Evolutionary conservation across 1,140 invertebrate genomes (phyloP), one percentile per base, ranked within the genome.

Genomic region (Latrodectus geometricus): DNA sequence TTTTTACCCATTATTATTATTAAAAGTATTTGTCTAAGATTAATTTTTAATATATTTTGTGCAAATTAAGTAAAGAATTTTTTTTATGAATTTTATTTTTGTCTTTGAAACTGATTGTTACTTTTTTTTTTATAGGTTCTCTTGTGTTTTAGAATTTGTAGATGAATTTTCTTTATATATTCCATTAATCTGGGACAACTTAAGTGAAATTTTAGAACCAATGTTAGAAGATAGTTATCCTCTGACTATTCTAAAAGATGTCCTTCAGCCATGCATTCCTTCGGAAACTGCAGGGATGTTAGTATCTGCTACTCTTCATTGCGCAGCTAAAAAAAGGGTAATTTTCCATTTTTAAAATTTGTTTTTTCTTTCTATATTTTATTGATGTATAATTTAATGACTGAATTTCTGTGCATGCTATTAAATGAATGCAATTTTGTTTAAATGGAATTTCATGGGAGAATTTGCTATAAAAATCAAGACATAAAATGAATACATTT

Each of bases 171-270:
- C 77, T 11, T 35, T 87, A 23, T 54, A 80, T 75, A 93, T 96
- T 91, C 95, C 95, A n/a, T 94, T 93, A 89, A 91, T 95, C 66
- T 95, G 94, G 93, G 90, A 92, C 54, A 95, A 95, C 89, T 91
- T 95, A 88, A 93, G 93, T 12, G 93, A 95, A 91, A 92, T 95
- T 15, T 15, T 81, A 7, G 90, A 89, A 17, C 91, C 91, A 7
- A 89, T 92, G 89, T 84, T 92, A 69, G 88, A 91, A 76, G 90
- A 91, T 86, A 89, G 89, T 54, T 86, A 91, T 54, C 90, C 91
- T 23, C 87, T 92, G 21, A 88, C 81, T 69, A 89, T 90, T 83
- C 88, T 92, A 4, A 89, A 89, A 78, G 84, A 90, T 35, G 89
- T 90, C 20, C 89, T 89, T 48, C 85, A 90, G 77, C 90, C 91